These are phyloP conservation scores for Salminus brasiliensis DNA, from an alignment of 2,113 vertebrate species.

Conservation along the genomic window DNA sequence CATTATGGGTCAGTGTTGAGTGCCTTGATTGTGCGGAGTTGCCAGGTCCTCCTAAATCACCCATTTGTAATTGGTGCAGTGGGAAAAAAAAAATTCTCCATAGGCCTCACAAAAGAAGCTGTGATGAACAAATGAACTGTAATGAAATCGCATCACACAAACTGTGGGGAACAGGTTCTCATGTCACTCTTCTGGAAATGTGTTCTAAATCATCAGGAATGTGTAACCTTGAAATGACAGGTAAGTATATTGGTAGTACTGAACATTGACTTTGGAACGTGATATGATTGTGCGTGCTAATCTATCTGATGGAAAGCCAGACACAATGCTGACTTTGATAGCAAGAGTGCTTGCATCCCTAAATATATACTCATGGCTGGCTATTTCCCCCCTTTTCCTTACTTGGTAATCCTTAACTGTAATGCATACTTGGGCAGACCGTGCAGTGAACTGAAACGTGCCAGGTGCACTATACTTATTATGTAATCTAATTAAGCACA, in stretches of 20 bases:
- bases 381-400: conserved; percentile 12
- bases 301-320: conserved; percentile 34
- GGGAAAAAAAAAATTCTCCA: not conserved
- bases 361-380: not conserved
- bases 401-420: conserved; percentile 25
- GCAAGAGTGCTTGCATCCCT: not conserved
- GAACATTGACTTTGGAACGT: conserved; percentile 34
- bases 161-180: conserved; percentile 15
- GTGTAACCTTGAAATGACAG: conserved; percentile 46
- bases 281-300: conserved; percentile 38
- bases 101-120: conserved; percentile 5
- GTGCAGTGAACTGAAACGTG: conserved; percentile 29
- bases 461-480: conserved; percentile 52
- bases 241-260: conserved; percentile 39
- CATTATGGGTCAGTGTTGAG: conserved; percentile 70
- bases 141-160: conserved; percentile 36
- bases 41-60: conserved; percentile 69
- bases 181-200: conserved; percentile 7
- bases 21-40: conserved; percentile 62
- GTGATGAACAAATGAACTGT: conserved; percentile 31
- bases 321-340: conserved; percentile 1
- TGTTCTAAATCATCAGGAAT: conserved; percentile 29
- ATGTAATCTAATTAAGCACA: conserved; percentile 64
- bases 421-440: conserved; percentile 29
- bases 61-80: conserved; percentile 15